Evolutionary conservation across 2,113 vertebrate genomes (phyloP), one percentile per base, ranked within the genome.

Genomic region (Megatriorchis doriae): DNA sequence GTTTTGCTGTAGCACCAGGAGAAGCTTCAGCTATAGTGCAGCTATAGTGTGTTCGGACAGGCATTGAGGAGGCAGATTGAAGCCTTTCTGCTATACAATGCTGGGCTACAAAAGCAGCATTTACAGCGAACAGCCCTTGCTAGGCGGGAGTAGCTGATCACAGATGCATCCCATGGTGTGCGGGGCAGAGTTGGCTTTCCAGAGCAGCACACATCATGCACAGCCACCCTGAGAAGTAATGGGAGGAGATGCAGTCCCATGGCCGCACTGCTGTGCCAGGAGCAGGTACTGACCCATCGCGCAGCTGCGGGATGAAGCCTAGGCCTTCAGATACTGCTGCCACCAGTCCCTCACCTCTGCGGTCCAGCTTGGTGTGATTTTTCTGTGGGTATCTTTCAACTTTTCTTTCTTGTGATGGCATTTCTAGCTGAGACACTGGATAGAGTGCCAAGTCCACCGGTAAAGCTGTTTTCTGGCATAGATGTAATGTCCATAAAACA

Each of bases 61-160:
- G 80, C 95, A 91, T 80, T 77, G 96, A 91, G 95, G 63, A 67
- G 75, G 80, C 83, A 71, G 71, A 62, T 23, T 43, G 88, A 53
- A 53, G 88, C 90, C 88, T 89, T 87, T 85, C 78, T 94, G 88
- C 91, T 5, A 16, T 56, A 91, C 94, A 96, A 79, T 88, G 87
- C 90, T n/a, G 91, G 79, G 62, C 90, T 62, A 94, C 92, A 96
- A 96, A 93, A 91, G 94, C 92, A 53, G 81, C 83, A 27, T 63
- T 93, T 93, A 40, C 10, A 40, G 81, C 40, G 5, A 65, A 88
- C 91, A 81, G 85, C 66, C 80, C 56, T 23, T 26, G 78, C 83
- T 61, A 90, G 92, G 84, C 79, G 50, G 94, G 94, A 97, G 68
- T 31, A 96, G 93, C 93, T 52, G 91, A 86, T 43, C 3, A 3